Evolutionary conservation across 2,797 vertebrate species (phyloP), one percentile per base, ranked within the genome.

Genomic region (Trachurus trachurus): DNA sequence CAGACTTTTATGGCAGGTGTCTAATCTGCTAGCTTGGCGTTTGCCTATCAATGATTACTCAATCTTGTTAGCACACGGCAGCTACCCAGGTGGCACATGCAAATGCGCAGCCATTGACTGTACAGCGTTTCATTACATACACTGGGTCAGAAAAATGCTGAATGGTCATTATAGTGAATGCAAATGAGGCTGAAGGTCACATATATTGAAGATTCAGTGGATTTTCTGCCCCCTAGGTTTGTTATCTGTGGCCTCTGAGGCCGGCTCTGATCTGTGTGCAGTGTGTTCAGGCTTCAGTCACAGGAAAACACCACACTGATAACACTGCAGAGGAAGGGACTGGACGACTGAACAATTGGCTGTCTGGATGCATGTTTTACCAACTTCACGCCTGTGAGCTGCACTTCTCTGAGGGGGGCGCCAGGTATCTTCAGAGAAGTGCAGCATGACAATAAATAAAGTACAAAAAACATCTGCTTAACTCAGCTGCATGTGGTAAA

Each of bases 111-210:
- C 4, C 76, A 70, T 71, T 53, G 69, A 74, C 58, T 60, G 21
- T 9, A 47, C 34, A 56, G 66, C 71, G 60, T 77, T 78, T 78
- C 65, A 83, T 85, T 78, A 62, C 63, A 78, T 63, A 59, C 22
- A 57, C 34, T 37, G 57, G 39, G 15, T 66, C 40, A 19, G 17
- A 70, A 60, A 71, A 78, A 74, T 60, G 78, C 78, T 75, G 74
- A 79, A 65, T 62, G 72, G 57, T 26, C 75, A 52, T 75, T 84
- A 80, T 71, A 66, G 31, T 40, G 66, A 56, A 78, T 63, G 76
- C 47, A 81, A 83, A 90, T 78, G 53, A 80, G 82, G 62, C 69
- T 78, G 81, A 91, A 87, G 79, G 82, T 86, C 64, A 44, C 29
- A 0, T 19, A 31, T 83, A 78, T 57, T 76, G 81, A 83, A 71